Base-by-base conservation (phyloP, 2,113 vertebrate species). In the Ptyas mucosa region DNA sequence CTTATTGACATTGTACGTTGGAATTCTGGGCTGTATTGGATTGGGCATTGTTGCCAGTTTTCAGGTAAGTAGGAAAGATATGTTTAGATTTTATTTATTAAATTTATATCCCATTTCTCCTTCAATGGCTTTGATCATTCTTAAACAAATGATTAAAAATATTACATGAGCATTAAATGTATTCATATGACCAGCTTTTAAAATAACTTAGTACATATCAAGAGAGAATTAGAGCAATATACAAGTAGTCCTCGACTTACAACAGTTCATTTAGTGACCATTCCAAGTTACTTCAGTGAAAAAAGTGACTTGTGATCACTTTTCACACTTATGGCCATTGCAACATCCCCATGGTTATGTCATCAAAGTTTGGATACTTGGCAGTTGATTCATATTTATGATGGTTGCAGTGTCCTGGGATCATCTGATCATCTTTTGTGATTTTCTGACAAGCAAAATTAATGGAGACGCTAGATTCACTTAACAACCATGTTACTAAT, bases 31-130 rank as follows among this genome's bases (percentile, higher is more conserved):
- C 92, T 99, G 98, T 95, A 85, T 98, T 26, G 98, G 98, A 94
- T 99, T 99, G 99, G 98, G 98, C 61, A 95, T 99, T 43, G 99
- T 99, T 85, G 99, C 98, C 92, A 98, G 98, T 92, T 99, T 99
- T 96, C 99, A 99, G 99, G 99, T 99, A 97, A 94, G 91, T 53
- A 75, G 29, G 8, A 57, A 88, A 85, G 58, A 55, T 10, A 81
- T 15, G 1, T 15, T 92, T 75, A 20, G 8, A 24, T 21, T 88
- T 52, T 39, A 34, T 87, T n/a, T 58, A 58, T 81, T 90, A 64
- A 61, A 58, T 51, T 87, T n/a, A 51, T 52, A 58, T 90, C 23
- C 15, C 18, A 39, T 24, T 81, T 87, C 51, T 39, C 15, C 87
- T 81, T 34, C 39, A 53, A 21, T 92, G 58, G 12, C 21, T 34